phyloP scores from a whole-genome alignment of 2,888 invertebrate species.

The Lasioglossum villosulum region DNA sequence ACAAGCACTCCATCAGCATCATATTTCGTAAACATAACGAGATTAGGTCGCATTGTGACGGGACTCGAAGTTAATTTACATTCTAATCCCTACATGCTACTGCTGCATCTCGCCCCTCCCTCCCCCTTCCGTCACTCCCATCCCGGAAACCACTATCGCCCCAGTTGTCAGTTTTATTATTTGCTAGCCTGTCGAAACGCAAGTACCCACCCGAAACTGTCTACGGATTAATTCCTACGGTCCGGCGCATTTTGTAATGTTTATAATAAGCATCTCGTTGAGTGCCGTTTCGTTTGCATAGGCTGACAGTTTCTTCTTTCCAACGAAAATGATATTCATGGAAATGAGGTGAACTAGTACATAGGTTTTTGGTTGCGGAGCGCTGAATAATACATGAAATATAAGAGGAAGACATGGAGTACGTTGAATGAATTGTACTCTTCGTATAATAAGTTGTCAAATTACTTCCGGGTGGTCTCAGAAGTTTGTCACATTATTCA shows the following conservation, averaged over 20 bases:
- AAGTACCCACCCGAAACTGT: background rate
- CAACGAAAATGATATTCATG: constrained; percentile 40
- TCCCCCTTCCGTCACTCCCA: no score
- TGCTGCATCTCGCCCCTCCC: constrained; percentile 20
- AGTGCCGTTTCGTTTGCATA: constrained; percentile 37
- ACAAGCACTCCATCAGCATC: constrained; percentile 77
- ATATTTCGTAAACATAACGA: constrained; percentile 81
- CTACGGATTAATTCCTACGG: constrained; percentile 3
- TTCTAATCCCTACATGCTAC: constrained; percentile 76
- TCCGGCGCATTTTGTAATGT: constrained; percentile 11
- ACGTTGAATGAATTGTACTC: constrained; percentile 31
- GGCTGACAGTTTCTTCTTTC: constrained; percentile 19
- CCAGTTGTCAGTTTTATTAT: constrained; percentile 28
- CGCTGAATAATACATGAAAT: constrained; percentile 54
- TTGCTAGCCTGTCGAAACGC: constrained; percentile 20
- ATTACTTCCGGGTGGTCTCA: constrained; percentile 23
- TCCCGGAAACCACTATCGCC: constrained; percentile 4
- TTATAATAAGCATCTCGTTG: constrained; percentile 19
- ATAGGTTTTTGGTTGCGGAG: constrained; percentile 22
- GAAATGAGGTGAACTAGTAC: constrained; percentile 33
- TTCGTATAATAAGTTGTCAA: constrained; percentile 40
- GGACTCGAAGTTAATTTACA: constrained; percentile 78
- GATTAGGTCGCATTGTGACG: constrained; percentile 80
- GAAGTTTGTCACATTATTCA: constrained; percentile 21
- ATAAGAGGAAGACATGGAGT: constrained; percentile 16